Conservation (phyloP, 53 echinoderm and acorn worm genomes). For the Paelopatides confundens region DNA sequence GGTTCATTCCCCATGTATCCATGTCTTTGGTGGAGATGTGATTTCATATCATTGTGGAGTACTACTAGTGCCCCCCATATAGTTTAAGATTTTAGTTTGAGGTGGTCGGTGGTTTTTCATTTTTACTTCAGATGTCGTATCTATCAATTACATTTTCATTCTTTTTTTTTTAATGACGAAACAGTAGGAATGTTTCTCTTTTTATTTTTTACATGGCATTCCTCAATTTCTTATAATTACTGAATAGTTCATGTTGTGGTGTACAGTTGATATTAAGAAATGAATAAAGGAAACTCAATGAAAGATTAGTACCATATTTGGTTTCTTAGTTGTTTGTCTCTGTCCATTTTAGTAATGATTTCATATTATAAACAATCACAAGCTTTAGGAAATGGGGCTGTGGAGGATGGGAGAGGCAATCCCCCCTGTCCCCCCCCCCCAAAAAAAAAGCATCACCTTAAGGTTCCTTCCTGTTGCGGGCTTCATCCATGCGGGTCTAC, state of each 20-base stretch:
- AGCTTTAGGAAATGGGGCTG: no score
- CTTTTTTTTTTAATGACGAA: slow-evolving; percentile 35
- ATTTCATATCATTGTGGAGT: no score
- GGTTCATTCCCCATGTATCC: not conserved
- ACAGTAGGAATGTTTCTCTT: slow-evolving; percentile 43
- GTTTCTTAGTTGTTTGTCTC: not conserved
- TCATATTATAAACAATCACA: no score
- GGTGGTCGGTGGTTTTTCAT: slow-evolving; percentile 18
- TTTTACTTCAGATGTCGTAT: slow-evolving; percentile 18
- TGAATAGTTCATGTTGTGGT: slow-evolving; percentile 51
- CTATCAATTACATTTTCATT: slow-evolving; percentile 39
- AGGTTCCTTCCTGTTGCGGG: no score
- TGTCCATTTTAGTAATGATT: no score
- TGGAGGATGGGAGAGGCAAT: no score
- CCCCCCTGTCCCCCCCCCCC: no score
- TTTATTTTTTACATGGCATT: slow-evolving; percentile 51
- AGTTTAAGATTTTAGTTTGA: not conserved
- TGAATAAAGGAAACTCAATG: slow-evolving; percentile 34
- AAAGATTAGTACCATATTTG: slow-evolving; percentile 18
- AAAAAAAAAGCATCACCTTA: no score
- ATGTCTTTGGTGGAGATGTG: not conserved
- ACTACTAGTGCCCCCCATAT: not conserved
- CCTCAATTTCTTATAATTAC: slow-evolving; percentile 51
- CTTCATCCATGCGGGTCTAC: no score
- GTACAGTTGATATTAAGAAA: slow-evolving; percentile 53